Percentiles rank a stretch among this genome's conserved stretches.
phyloP scores from a whole-genome alignment of 1,140 invertebrate genomes.

The Tetranychus cinnabarinus region DNA sequence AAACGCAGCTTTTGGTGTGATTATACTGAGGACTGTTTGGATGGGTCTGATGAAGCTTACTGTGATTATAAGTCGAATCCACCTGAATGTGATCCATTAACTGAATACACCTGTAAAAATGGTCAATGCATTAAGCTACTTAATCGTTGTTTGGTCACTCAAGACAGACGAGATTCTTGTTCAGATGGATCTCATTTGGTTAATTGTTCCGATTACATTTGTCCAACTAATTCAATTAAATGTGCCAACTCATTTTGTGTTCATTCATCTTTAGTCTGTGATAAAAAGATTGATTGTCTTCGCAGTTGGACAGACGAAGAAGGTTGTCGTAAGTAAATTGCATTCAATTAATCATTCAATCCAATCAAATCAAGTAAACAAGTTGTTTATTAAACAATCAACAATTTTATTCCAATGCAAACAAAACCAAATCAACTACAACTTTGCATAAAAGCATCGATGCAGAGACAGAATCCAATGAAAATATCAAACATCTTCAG shows the following conservation, averaged over 20 bases:
- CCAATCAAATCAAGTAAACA: no score
- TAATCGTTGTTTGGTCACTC: constrained; percentile 3
- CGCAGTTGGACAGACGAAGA: constrained; percentile 12
- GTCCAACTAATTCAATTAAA: neutral
- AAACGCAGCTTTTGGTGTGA: constrained; percentile 17
- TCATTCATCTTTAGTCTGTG: constrained; percentile 7
- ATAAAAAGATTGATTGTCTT: constrained; percentile 11
- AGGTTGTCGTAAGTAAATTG: constrained; percentile 4
- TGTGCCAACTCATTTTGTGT: constrained; percentile 6
- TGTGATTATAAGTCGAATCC: constrained; percentile 24
- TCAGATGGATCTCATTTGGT: constrained; percentile 7
- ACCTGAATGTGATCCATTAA: neutral
- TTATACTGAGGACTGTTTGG: constrained; percentile 17
- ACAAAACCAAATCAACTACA: no score
- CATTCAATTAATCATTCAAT: neutral
- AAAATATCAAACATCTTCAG: no score
- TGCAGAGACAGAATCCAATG: no score
- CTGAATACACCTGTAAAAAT: constrained; percentile 4
- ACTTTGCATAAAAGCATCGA: no score
- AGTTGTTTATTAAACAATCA: neutral
- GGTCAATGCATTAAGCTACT: constrained; percentile 5
- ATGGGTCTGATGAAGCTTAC: constrained; percentile 21
- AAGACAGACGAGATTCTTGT: constrained; percentile 4
- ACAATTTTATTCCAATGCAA: no score
- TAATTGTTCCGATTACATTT: neutral